phyloP scores from a whole-genome alignment of 2,113 vertebrate species.

The Tylochromis polylepis region DNA sequence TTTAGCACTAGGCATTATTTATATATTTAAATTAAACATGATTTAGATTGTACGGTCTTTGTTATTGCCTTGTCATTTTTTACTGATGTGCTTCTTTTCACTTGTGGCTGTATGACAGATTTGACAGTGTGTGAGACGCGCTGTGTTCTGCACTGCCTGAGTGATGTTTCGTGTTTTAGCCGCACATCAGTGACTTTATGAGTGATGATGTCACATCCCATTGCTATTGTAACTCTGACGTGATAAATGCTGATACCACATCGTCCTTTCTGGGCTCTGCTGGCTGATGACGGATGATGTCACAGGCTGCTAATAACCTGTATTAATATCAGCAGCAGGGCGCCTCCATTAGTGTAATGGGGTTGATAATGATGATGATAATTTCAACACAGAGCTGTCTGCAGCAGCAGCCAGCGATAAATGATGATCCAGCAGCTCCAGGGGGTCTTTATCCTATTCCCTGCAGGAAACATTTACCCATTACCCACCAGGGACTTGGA shows the following conservation, averaged over 20 bases:
- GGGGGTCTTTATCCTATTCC: conserved; percentile 40
- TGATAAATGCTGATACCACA: conserved; percentile 18
- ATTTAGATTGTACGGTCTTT: not conserved
- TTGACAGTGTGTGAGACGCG: not conserved
- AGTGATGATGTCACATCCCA: not conserved
- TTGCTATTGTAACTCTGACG: not conserved
- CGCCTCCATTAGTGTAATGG: conserved; percentile 74
- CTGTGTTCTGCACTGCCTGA: not conserved
- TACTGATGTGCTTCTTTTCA: not conserved
- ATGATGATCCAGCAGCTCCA: conserved; percentile 40
- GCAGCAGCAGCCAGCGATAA: conserved; percentile 42
- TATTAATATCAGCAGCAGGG: conserved; percentile 64
- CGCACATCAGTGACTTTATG: not conserved
- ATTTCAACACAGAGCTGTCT: conserved; percentile 53
- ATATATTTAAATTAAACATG: not conserved
- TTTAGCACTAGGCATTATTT: not conserved
- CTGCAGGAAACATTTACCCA: conserved; percentile 28
- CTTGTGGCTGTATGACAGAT: not conserved
- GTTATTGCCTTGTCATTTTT: not conserved
- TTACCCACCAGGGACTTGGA: conserved; percentile 16
- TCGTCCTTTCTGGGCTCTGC: not conserved
- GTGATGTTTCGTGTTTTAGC: not conserved
- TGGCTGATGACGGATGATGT: conserved; percentile 68
- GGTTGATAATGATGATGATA: conserved; percentile 73
- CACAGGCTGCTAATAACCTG: conserved; percentile 63